phyloP scores from a whole-genome alignment of 2,797 vertebrate genomes.

The Bradypus variegatus region DNA sequence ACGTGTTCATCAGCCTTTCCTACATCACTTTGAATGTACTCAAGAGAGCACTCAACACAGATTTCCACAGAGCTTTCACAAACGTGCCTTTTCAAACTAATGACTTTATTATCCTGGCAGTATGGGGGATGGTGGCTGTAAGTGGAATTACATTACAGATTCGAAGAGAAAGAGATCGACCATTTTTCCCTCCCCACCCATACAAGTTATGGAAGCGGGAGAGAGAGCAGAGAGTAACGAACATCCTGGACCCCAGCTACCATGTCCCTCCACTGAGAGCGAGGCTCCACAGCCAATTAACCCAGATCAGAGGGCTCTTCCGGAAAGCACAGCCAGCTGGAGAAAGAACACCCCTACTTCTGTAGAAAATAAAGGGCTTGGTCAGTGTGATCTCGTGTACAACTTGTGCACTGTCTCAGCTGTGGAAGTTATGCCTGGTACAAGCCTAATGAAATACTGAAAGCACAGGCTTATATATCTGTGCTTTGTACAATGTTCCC shows the following conservation, averaged over 20 bases:
- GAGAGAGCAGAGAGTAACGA: conserved; percentile 87
- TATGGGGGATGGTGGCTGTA: conserved; percentile 85
- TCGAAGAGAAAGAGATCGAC: conserved; percentile 79
- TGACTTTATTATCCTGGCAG: conserved; percentile 84
- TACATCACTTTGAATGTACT: conserved; percentile 89
- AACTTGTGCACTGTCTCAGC: neutral
- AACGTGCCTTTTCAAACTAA: conserved; percentile 85
- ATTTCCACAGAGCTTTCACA: conserved; percentile 81
- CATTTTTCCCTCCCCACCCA: conserved; percentile 89
- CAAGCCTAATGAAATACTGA: neutral
- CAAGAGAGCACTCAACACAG: conserved; percentile 82
- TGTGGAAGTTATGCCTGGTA: too few relatives aligned
- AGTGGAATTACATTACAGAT: conserved; percentile 84
- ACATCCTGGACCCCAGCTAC: conserved; percentile 92
- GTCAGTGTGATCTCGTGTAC: neutral
- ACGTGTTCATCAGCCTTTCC: conserved; percentile 87
- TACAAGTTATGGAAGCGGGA: conserved; percentile 90
- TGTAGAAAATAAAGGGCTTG: conserved; percentile 67
- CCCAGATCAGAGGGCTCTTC: conserved; percentile 74
- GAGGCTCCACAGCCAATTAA: conserved; percentile 75
- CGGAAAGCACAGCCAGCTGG: conserved; percentile 75
- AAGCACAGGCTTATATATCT: neutral
- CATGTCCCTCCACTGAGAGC: conserved; percentile 84
- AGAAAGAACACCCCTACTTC: conserved; percentile 89
- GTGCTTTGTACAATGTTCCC: neutral